Percentiles rank a stretch among this genome's conserved stretches.
These are phyloP conservation scores for Branchipolynoe longqiensis DNA, from an alignment of 2,888 invertebrate species.

Conservation along the genomic window DNA sequence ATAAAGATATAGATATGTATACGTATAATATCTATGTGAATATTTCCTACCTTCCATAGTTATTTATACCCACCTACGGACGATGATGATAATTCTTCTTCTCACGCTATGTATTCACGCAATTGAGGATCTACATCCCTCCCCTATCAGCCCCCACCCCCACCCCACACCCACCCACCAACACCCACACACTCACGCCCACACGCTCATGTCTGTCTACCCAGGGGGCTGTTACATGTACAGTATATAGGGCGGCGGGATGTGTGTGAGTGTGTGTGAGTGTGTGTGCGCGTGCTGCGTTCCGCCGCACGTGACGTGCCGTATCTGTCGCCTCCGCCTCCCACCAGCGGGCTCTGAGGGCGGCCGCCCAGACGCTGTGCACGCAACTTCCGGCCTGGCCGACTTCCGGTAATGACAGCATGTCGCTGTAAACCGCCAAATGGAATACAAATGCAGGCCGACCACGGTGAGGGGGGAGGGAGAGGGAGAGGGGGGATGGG, in stretches of 20 bases:
- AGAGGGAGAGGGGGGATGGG: not conserved
- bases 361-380: slow-evolving; percentile 40
- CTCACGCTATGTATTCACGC: no score
- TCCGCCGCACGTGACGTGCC: slow-evolving; percentile 16
- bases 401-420: slow-evolving; percentile 27
- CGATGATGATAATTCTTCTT: no score
- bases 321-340: slow-evolving; percentile 18
- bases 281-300: no score
- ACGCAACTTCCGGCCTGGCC: slow-evolving; percentile 41
- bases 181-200: not conserved
- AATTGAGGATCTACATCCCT: not conserved
- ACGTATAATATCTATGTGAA: not conserved
- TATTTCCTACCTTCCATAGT: not conserved
- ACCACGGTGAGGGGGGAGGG: not conserved
- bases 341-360: slow-evolving; percentile 38
- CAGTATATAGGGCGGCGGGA: slow-evolving; percentile 24
- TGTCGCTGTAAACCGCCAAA: slow-evolving; percentile 44
- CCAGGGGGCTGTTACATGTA: no score
- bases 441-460: slow-evolving; percentile 37
- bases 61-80: no score
- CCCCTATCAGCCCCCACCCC: not conserved
- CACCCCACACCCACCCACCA: not conserved
- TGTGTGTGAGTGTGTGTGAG: no score
- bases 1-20: not conserved
- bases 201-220: no score